Base-by-base conservation (phyloP, 2,888 invertebrate species). In the Tetranychus piercei region DNA sequence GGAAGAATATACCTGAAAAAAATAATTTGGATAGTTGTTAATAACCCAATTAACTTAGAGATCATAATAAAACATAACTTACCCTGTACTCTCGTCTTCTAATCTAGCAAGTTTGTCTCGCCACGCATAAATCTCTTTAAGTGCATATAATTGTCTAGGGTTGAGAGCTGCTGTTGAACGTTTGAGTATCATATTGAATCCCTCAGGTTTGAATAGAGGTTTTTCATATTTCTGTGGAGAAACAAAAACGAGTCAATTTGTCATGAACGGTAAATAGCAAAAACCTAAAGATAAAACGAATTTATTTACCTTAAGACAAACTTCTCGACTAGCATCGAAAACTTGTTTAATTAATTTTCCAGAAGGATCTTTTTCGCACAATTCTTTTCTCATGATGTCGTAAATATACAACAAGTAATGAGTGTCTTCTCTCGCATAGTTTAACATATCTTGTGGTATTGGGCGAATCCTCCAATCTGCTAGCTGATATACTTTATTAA, bases 401-500 rank as follows among this genome's bases (percentile, higher is more conserved):
- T 91, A 94, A 77, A 96, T 88, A 82, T 92, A 91, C 6, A 96
- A 86, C 76, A 99, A 84, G 82, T 91, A 95, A 83, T 96, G 97
- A 0, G 97, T 97, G 83, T 99, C 97, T 81, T 88, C 88, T 20
- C 95, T 86, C 0, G 97, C 97, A 83, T 99, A 99, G 66, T 82
- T 80, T 11, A 91, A 82, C 79, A 95, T 84, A 80, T 91, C 89
- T 6, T 86, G 85, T 0, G 94, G 91, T 70, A 97, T 83, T 0
- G 97, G 97, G 69, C 92, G 86, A 76, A 93, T 89, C 77, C 95
- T 87, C 95, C 95, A 96, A 83, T 96, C 95, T 0, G 96, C 94
- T 75, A 94, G 83, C 82, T 96, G 97, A 82, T 89, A 92, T 77
- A 89, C 88, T 83, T 99, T 99, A 81, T 97, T 89, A 0, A 90